Evolutionary conservation across 2,888 invertebrate species (phyloP), one percentile per base, ranked within the genome.

Genomic region (Anagyrus pseudococci): DNA sequence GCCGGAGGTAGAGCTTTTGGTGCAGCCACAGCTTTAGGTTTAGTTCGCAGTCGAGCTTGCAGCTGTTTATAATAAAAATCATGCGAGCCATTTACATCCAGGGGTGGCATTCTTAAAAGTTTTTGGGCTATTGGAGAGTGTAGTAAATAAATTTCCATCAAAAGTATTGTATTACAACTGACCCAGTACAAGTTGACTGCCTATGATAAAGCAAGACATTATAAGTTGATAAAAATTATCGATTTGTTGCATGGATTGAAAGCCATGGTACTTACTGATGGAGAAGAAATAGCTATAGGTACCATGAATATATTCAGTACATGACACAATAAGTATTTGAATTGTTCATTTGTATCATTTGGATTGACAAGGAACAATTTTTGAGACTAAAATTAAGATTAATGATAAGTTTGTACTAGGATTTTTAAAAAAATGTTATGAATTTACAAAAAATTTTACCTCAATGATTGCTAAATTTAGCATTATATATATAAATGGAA

Each of bases 41-140:
- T n/a, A n/a, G n/a, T n/a, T n/a, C n/a, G n/a, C n/a, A n/a, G n/a
- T n/a, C n/a, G n/a, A n/a, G n/a, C n/a, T n/a, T n/a, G n/a, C 25
- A 54, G 26, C 37, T 58, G 43, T 50, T 48, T 46, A 23, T 44
- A 25, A 53, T 49, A 52, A 40, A 58, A 49, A 33, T n/a, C 29
- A 26, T 25, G 26, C 6, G 33, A 15, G 10, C 15, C 33, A 2
- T 37, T 37, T 2, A 15, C 10, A 37, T 37, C 33, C 13, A 37
- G 33, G 15, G 33, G 33, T 8, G 33, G 33, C 8, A 15, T 37
- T 8, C 33, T 37, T 37, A 37, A 37, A 8, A 37, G 33, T 13
- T 15, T 10, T 37, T 13, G 15, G 15, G 15, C 33, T 2, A 37
- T 13, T 2, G 33, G 33, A 13, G 33, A 37, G 33, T 37, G 33